A percentile compares a stretch with the other conserved stretches of the same genome.
These are phyloP conservation scores for Caenorhabditis elegans DNA, from an alignment of 1,140 invertebrate genomes.

Conservation along the genomic window WBcel235 BX284605.5:8842001-8842500, in stretches of 20 bases:
- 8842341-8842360: not conserved
- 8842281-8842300: no score
- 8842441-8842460: not conserved
- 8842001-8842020: not conserved
- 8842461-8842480: not conserved
- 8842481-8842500: no score
- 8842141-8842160: not conserved
- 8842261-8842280: constrained; percentile 15
- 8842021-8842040: not conserved
- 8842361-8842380: not conserved
- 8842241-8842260: not conserved
- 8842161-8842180: not conserved
- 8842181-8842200: no score
- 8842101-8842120: not conserved
- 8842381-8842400: no score
- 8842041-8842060: not conserved
- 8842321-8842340: not conserved
- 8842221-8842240: not conserved
- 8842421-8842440: not conserved
- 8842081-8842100: not conserved
- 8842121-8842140: not conserved
- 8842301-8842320: not conserved
- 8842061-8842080: not conserved
- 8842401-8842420: no score
- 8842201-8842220: not conserved